These are phyloP conservation scores for Temnopleurus reevesii DNA, from an alignment of 53 echinoderm and acorn worm genomes.

Conservation along the genomic window DNA sequence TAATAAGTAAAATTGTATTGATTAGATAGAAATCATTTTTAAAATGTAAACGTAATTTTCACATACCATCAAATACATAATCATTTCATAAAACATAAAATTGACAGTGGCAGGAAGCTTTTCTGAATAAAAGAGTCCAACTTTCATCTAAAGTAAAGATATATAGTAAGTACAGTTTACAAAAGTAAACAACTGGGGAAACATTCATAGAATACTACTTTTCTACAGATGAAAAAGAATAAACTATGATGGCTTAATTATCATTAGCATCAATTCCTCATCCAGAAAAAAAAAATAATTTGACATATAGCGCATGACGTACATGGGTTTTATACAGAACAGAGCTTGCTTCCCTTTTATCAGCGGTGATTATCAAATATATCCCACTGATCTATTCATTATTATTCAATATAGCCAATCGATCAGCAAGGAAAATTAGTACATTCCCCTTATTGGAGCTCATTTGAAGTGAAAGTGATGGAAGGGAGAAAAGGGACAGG, in stretches of 20 bases:
- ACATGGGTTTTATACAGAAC: background rate
- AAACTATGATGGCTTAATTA: background rate
- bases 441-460: background rate
- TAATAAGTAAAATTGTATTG: no score
- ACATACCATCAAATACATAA: no score
- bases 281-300: background rate
- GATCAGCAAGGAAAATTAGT: background rate
- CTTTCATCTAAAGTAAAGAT: no score
- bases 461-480: background rate
- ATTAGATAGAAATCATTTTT: no score
- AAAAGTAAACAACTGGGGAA: no score
- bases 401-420: constrained; percentile 23
- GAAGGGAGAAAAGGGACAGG: background rate
- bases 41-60: no score
- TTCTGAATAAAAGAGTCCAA: no score
- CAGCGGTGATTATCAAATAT: background rate
- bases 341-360: background rate
- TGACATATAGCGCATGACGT: background rate
- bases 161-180: no score
- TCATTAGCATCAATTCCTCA: background rate
- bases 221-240: no score
- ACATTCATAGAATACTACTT: no score
- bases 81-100: no score
- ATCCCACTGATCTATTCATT: constrained; percentile 8
- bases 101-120: no score